Base-by-base conservation (phyloP, 2,888 invertebrate species). In the Drosophila rubida region DNA sequence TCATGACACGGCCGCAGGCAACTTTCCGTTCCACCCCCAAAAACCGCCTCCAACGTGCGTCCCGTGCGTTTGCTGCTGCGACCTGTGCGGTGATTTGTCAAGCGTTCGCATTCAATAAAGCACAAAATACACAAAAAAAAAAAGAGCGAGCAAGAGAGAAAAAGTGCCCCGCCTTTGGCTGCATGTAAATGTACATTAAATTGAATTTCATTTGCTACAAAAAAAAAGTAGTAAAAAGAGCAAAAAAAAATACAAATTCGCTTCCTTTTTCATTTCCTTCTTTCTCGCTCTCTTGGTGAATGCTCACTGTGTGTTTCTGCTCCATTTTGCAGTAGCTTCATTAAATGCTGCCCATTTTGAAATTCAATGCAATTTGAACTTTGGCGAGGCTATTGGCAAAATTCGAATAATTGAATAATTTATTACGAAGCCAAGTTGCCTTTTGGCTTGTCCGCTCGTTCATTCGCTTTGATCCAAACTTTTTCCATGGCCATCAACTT, bases 281-380 rank as follows among this genome's bases (percentile, higher is more conserved):
- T 25, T 9, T 48, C 42, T 57, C 35, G 41, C 11, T 48, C 42
- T 57, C 35, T 45, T 23, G 53, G 19, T 16, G 19, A 19, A 19
- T 39, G 39, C 35, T 62, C 42, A 61, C 42, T 55, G n/a, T 55
- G 27, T 51, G 46, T 46, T 78, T 85, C 68, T 71, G 78, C 70
- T 73, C 62, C 81, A 77, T 78, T 82, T 82, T 76, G 75, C 70
- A 61, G 73, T 55, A 57, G 79, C 72, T 86, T 82, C 84, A 86
- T 82, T 84, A 82, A 82, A 71, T 67, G 71, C 72, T 72, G 77
- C 66, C 80, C 86, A 80, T 83, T 89, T 88, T 82, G 71, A 84
- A 79, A 89, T 88, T 89, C 87, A 87, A 85, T 87, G 83, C 74
- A 82, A 76, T 88, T 84, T 80, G 80, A 80, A 78, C 75, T 75